Evolutionary conservation across 64 coral and sea anemone genomes (phyloP).

Genomic region (Trachythela sp.): DNA sequence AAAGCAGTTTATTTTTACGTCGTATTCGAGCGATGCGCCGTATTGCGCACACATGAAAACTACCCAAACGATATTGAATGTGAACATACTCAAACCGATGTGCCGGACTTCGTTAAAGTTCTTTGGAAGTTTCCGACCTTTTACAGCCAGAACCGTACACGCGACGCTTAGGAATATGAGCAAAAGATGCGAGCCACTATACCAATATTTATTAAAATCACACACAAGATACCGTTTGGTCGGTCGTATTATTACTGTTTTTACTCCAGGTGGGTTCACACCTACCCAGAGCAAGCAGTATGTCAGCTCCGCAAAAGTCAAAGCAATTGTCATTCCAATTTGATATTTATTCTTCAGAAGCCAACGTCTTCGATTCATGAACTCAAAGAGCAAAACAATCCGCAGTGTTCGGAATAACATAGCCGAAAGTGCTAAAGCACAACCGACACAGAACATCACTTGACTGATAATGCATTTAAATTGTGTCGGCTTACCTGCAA

Average conservation of each 20-base stretch:
- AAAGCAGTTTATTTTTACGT: slow-evolving; percentile 54
- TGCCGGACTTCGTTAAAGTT: slow-evolving; percentile 82
- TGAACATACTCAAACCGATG: slow-evolving; percentile 78
- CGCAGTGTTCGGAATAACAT: slow-evolving; percentile 3
- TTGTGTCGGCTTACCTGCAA: slow-evolving; percentile 42
- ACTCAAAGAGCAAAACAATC: not conserved
- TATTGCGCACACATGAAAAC: slow-evolving; percentile 64
- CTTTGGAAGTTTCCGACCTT: slow-evolving; percentile 66
- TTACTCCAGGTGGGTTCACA: not conserved
- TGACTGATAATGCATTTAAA: slow-evolving; percentile 24
- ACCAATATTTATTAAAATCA: slow-evolving; percentile 40
- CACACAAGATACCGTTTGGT: not conserved
- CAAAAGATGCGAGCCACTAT: slow-evolving; percentile 49
- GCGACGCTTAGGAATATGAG: slow-evolving; percentile 68
- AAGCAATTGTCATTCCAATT: not conserved
- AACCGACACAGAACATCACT: slow-evolving; percentile 2
- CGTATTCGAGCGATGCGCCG: slow-evolving; percentile 43
- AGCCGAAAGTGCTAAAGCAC: not conserved
- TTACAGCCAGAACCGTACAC: slow-evolving; percentile 69
- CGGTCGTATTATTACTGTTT: not conserved
- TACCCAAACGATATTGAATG: slow-evolving; percentile 73
- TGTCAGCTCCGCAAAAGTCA: not conserved
- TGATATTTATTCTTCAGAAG: slow-evolving; percentile 13
- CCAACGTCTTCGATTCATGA: not conserved
- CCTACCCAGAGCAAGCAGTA: not conserved